These are phyloP conservation scores for Progne subis DNA, from an alignment of 2,113 vertebrate genomes.

Conservation along the genomic window DNA sequence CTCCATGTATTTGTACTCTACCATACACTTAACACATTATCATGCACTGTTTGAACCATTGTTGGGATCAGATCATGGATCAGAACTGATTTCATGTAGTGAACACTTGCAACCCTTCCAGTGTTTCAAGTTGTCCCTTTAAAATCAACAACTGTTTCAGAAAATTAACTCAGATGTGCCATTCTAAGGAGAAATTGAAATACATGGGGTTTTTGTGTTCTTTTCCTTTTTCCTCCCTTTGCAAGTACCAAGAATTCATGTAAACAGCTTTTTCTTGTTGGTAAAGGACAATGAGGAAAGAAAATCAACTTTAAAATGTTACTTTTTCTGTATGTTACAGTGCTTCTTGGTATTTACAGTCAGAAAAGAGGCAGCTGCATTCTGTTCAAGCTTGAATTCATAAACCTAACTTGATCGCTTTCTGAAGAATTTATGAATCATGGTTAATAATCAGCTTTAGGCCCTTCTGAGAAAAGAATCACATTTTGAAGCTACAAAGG, in stretches of 20 bases:
- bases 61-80: neutral
- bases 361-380: conserved; percentile 59
- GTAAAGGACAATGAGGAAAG: neutral
- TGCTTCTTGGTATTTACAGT: conserved; percentile 12
- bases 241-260: neutral
- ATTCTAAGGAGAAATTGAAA: neutral
- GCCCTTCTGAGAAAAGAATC: conserved; percentile 84
- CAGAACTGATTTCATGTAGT: neutral
- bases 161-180: neutral
- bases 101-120: rapidly evolving
- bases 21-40: neutral
- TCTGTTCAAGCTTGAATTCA: conserved; percentile 77
- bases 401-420: conserved; percentile 79
- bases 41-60: neutral
- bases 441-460: conserved; percentile 88
- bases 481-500: conserved; percentile 83
- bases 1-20: neutral
- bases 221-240: neutral
- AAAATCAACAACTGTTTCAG: neutral
- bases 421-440: conserved; percentile 89
- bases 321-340: neutral
- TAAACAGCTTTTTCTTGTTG: conserved; percentile 6
- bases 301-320: neutral
- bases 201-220: neutral
- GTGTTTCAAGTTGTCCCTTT: neutral